phyloP scores from a whole-genome alignment of 2,797 vertebrate species.

The Amblyopsis hoosieri region DNA sequence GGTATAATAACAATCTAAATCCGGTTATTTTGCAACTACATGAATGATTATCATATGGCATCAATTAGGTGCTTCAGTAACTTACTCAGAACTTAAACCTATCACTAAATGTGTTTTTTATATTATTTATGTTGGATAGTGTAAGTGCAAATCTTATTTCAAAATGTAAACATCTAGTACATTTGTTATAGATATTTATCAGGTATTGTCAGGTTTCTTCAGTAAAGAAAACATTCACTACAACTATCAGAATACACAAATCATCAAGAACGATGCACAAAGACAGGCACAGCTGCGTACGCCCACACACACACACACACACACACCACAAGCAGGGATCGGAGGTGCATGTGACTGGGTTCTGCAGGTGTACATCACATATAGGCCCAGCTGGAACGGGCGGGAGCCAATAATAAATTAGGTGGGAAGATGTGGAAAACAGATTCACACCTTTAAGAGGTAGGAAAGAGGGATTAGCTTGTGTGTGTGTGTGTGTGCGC shows the following conservation, averaged over 20 bases:
- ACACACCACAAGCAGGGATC: slow-evolving; percentile 34
- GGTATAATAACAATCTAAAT: too few species aligned
- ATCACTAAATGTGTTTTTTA: too few species aligned
- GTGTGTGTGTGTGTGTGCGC: slow-evolving; percentile 37
- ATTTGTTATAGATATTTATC: too few species aligned
- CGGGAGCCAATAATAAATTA: slow-evolving; percentile 34
- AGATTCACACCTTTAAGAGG: slow-evolving; percentile 59
- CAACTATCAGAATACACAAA: background rate
- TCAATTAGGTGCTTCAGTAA: too few species aligned
- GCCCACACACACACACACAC: slow-evolving; percentile 6
- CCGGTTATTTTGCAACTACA: too few species aligned
- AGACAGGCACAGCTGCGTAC: background rate
- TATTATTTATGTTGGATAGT: too few species aligned
- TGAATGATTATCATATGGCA: too few species aligned
- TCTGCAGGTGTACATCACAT: slow-evolving; percentile 53
- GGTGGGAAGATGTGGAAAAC: slow-evolving; percentile 40
- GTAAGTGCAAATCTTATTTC: too few species aligned
- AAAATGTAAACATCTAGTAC: too few species aligned
- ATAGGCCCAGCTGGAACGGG: slow-evolving; percentile 38
- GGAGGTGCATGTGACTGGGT: slow-evolving; percentile 22
- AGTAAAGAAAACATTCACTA: too few species aligned
- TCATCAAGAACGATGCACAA: background rate
- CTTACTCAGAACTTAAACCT: too few species aligned
- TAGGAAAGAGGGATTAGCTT: slow-evolving; percentile 61
- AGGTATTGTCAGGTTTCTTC: too few species aligned